Base-by-base conservation (phyloP, 2,888 invertebrate species). In the Synanthedon tipuliformis region DNA sequence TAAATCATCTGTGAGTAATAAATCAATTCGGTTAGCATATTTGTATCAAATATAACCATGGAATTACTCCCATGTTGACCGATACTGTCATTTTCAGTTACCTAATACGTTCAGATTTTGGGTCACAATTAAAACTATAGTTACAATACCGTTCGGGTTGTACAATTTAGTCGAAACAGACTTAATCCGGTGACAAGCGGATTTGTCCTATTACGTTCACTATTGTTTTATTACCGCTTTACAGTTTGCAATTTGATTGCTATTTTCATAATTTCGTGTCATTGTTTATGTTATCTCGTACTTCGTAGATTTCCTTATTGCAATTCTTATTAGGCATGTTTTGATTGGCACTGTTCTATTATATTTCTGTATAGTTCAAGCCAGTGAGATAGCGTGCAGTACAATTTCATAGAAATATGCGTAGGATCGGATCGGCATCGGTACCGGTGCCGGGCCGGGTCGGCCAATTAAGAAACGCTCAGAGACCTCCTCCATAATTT, bases 171-270 rank as follows among this genome's bases (percentile, higher is more conserved):
- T 62, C 59, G 52, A 58, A 60, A 64, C 64, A 58, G 61, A 60
- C 59, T 61, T 70, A 70, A 71, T 69, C 67, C 64, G 61, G 52
- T 64, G 66, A 55, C 66, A 69, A 67, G 61, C 65, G 68, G 71
- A 69, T 71, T 73, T 69, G 67, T 63, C 62, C 23, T 45, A 15
- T 45, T 45, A 45, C 45, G 45, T 15, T 45, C 45, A n/a, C 45
- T 15, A 45, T 45, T 45, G 45, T 45, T 45, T 45, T 45, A 45
- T 13, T 45, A 45, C n/a, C 45, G 8, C 45, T 13, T 45, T 45
- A 45, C 45, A 45, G 11, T 45, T 45, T 13, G n/a, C 45, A 45
- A 15, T 15, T 45, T 45, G 45, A 45, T 45, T 45, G 45, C n/a
- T n/a, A 15, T 45, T 45, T 45, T 13, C 45, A 45, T 45, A 45